These are phyloP conservation scores for Protomyctophum bolini DNA, from an alignment of 2,113 vertebrate species.

Conservation along the genomic window DNA sequence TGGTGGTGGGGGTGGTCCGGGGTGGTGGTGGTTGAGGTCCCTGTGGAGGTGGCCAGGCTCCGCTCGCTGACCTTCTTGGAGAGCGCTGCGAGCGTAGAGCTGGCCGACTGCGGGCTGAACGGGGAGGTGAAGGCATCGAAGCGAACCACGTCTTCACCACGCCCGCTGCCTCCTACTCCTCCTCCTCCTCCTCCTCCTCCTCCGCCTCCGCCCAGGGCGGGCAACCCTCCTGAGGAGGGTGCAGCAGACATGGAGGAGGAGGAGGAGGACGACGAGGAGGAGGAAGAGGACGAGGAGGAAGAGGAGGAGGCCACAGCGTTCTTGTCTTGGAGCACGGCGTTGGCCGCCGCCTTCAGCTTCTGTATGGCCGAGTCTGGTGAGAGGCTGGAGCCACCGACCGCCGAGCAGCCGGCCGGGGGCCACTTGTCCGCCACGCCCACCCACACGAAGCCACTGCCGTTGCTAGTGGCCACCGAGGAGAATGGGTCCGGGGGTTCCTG, in stretches of 20 bases:
- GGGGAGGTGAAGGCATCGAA: constrained; percentile 96
- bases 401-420: constrained; percentile 87
- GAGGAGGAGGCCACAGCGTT: constrained; percentile 76
- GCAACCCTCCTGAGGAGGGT: constrained; percentile 64
- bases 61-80: constrained; percentile 99
- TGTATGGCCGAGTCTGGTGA: constrained; percentile 97
- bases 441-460: constrained; percentile 90
- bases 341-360: constrained; percentile 96
- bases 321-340: constrained; percentile 97
- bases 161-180: constrained; percentile 32
- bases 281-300: constrained; percentile 72
- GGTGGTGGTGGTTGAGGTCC: constrained; percentile 35
- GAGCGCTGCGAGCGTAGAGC: constrained; percentile 94
- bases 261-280: constrained; percentile 68
- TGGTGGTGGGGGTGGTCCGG: constrained; percentile 80
- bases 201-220: constrained; percentile 63
- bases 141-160: constrained; percentile 85
- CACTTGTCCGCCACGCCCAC: constrained; percentile 91
- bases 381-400: constrained; percentile 86
- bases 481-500: constrained; percentile 80
- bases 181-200: constrained; percentile 45
- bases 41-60: constrained; percentile 82
- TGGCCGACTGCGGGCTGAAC: constrained; percentile 97
- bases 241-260: constrained; percentile 36
- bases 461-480: constrained; percentile 81